phyloP scores from a whole-genome alignment of 2,797 vertebrate genomes.

The Distichodus sexfasciatus region DNA sequence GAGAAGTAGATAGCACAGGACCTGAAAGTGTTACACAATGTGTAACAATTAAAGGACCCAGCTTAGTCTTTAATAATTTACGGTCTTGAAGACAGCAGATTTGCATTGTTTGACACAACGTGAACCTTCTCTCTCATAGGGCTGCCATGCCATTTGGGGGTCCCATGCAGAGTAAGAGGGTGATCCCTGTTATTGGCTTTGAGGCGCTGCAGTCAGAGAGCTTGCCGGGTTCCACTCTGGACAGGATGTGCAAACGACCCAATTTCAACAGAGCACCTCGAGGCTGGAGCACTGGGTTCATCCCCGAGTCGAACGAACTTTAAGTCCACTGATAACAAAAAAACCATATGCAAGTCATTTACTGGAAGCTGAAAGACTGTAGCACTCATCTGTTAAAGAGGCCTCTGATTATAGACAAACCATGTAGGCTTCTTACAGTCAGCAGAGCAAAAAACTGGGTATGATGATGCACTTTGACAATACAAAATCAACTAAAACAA shows the following conservation, averaged over 20 bases:
- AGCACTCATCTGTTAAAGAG: conserved; percentile 23
- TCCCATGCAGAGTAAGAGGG: conserved; percentile 63
- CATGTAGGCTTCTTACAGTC: conserved; percentile 31
- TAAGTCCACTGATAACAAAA: conserved; percentile 3
- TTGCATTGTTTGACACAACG: not conserved
- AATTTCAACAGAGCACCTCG: conserved; percentile 89
- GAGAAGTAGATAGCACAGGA: too few species aligned
- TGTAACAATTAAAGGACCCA: too few species aligned
- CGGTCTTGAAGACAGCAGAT: not conserved
- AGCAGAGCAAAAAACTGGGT: conserved; percentile 13
- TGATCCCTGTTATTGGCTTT: conserved; percentile 61
- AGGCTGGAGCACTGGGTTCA: conserved; percentile 78
- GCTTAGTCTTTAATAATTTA: too few species aligned
- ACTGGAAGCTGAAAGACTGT: conserved; percentile 43
- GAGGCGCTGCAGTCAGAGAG: conserved; percentile 67
- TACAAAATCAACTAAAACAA: too few species aligned
- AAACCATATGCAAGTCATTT: not conserved
- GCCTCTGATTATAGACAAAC: conserved; percentile 12
- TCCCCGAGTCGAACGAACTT: conserved; percentile 87
- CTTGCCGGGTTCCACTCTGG: conserved; percentile 60
- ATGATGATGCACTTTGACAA: too few species aligned
- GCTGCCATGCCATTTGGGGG: conserved; percentile 85
- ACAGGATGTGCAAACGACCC: conserved; percentile 75
- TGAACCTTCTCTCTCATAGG: conserved; percentile 64
- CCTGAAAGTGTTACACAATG: too few species aligned